A percentile compares a stretch with the other conserved stretches of the same genome.
These are phyloP conservation scores for Aquatica leii DNA, from an alignment of 2,888 invertebrate genomes.

Conservation along the genomic window DNA sequence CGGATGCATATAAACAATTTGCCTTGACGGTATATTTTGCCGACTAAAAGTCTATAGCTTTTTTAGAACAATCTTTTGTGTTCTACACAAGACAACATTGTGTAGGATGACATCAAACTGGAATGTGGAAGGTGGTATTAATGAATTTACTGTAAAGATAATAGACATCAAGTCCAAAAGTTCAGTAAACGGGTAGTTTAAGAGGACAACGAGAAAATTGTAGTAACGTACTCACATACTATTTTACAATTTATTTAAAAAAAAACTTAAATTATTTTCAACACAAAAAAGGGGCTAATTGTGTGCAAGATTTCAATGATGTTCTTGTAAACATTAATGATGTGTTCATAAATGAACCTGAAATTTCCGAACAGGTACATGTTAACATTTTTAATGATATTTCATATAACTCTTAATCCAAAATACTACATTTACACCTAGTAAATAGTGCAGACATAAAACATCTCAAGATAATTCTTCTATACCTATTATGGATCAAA, in stretches of 20 bases:
- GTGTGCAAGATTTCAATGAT: not conserved
- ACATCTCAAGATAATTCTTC: too few relatives aligned
- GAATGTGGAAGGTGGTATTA: not conserved
- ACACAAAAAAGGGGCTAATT: not conserved
- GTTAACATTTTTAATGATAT: not conserved
- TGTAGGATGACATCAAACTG: constrained; percentile 34
- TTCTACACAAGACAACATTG: constrained; percentile 36
- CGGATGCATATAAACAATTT: constrained; percentile 39
- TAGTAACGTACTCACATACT: not conserved
- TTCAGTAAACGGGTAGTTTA: not conserved
- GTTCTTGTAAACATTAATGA: too few relatives aligned
- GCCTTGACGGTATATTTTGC: constrained; percentile 37
- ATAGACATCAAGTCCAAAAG: constrained; percentile 11
- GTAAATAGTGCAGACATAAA: too few relatives aligned
- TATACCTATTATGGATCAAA: too few relatives aligned
- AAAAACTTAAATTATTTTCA: not conserved
- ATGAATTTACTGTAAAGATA: not conserved
- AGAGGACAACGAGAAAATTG: not conserved
- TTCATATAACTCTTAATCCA: not conserved
- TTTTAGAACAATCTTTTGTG: constrained; percentile 27
- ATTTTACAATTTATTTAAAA: not conserved
- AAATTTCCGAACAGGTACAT: too few relatives aligned
- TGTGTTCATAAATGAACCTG: too few relatives aligned
- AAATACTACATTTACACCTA: not conserved
- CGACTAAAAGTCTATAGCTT: constrained; percentile 38